Evolutionary conservation across 2,888 invertebrate genomes (phyloP), one percentile per base, ranked within the genome.

Genomic region (Dryococelus australis): DNA sequence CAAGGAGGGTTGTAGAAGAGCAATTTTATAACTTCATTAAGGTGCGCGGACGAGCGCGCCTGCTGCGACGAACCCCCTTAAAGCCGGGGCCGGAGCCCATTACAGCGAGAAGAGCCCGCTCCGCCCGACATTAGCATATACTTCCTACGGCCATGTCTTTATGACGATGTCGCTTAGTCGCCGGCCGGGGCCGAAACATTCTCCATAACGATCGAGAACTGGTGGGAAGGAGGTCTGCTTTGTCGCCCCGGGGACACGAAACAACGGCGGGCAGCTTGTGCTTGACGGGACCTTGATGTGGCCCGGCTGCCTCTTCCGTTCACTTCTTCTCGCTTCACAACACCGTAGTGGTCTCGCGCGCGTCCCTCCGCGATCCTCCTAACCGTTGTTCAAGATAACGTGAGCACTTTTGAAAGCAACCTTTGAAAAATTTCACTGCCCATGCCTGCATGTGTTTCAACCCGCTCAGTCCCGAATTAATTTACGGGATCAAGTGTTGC

Each of bases 161-260:
- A 83, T 83, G 83, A 83, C 35, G 83, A 83, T 35, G 83, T 83
- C 83, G 83, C 83, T 83, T 83, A 83, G 43, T 65, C 83, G 28
- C 83, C 20, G 20, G 13, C 80, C 80, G 10, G 80, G 24, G 43
- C 28, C 28, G 43, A 35, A 83, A 28, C 83, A 83, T 83, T 83
- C 83, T 16, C 83, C 83, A 35, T 83, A 83, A 83, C 83, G 83
- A 83, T 83, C 83, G 65, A 3, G 20, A 24, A 20, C 8, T 10
- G 10, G 47, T 13, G 47, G 47, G 47, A 13, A 16, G 8, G 47
- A 8, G 47, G 12, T 47, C 35, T 35, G 35, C 35, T 35, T 4
- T 35, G 35, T 35, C 35, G 4, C 47, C 65, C 65, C 65, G 8
- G 65, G 65, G 24, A 65, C 65, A 65, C 10, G 24, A n/a, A 65